Evolutionary conservation across 2,797 vertebrate genomes (phyloP).

Genomic region (Darevskia mixta): DNA sequence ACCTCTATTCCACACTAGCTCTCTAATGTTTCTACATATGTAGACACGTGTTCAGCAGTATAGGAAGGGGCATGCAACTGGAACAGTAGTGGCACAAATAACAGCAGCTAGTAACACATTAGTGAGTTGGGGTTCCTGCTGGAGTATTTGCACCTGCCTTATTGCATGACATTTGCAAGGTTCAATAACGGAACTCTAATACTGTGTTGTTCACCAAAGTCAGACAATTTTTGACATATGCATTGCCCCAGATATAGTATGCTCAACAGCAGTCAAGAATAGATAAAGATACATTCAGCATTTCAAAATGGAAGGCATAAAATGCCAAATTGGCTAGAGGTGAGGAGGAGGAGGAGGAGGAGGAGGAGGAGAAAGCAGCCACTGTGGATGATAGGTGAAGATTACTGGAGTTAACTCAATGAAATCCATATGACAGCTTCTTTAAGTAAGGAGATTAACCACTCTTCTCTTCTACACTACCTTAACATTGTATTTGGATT

Average conservation of each 20-base stretch:
- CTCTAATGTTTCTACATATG: neutral
- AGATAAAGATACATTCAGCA: slow-evolving; percentile 22
- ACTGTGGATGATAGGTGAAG: neutral
- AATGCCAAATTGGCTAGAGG: no score
- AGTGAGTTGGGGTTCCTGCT: neutral
- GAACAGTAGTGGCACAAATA: neutral
- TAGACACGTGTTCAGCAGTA: neutral
- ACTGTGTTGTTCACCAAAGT: slow-evolving; percentile 27
- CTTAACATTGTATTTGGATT: neutral
- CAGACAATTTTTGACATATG: neutral
- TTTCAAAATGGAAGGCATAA: neutral
- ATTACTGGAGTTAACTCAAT: slow-evolving; percentile 24
- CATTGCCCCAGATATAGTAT: slow-evolving; percentile 14
- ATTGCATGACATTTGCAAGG: neutral
- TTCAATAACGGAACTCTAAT: neutral
- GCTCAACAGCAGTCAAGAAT: slow-evolving; percentile 25
- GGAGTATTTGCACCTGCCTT: neutral
- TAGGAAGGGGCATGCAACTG: no score
- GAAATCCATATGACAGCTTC: slow-evolving; percentile 35
- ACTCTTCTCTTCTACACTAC: slow-evolving; percentile 3
- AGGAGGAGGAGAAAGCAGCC: neutral
- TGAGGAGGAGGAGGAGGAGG: no score
- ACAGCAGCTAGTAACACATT: neutral
- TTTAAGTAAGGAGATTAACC: slow-evolving; percentile 21
- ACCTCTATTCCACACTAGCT: neutral